Conservation (phyloP, 2,797 vertebrate species). For the Odontamblyopus lacepedii region DNA sequence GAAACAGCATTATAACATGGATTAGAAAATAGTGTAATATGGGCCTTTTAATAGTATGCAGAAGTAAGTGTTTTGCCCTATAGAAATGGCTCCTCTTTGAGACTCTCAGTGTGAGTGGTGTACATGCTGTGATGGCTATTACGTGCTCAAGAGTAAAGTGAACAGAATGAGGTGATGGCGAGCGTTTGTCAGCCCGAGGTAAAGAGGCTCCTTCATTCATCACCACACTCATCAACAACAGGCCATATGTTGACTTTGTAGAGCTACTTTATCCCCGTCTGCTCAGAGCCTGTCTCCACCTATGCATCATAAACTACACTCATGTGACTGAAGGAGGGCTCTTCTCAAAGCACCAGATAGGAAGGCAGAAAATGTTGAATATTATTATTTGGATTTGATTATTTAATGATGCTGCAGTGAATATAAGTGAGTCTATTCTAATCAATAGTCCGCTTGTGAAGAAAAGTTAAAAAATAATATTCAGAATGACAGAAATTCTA, state of each 20-base stretch:
- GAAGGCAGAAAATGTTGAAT: background rate
- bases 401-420: no score
- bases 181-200: slow-evolving; percentile 27
- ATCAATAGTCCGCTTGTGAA: no score
- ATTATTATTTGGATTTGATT: background rate
- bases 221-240: slow-evolving; percentile 25
- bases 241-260: slow-evolving; percentile 32
- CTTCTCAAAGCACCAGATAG: slow-evolving; percentile 25
- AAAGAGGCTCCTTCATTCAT: slow-evolving; percentile 42
- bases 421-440: no score
- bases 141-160: slow-evolving; percentile 21
- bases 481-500: no score
- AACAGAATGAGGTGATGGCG: slow-evolving; percentile 42
- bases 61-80: slow-evolving; percentile 6
- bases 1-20: no score
- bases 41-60: background rate
- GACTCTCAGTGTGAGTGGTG: background rate
- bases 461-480: no score
- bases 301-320: slow-evolving; percentile 19
- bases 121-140: slow-evolving; percentile 9
- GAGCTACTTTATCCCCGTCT: slow-evolving; percentile 6
- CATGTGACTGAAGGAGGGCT: slow-evolving; percentile 39
- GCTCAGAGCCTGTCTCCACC: slow-evolving; percentile 6
- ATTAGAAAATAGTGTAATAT: slow-evolving; percentile 1
- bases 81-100: background rate